These are phyloP conservation scores for Hoplostethus atlanticus DNA, from an alignment of 2,797 vertebrate genomes.

Conservation along the genomic window DNA sequence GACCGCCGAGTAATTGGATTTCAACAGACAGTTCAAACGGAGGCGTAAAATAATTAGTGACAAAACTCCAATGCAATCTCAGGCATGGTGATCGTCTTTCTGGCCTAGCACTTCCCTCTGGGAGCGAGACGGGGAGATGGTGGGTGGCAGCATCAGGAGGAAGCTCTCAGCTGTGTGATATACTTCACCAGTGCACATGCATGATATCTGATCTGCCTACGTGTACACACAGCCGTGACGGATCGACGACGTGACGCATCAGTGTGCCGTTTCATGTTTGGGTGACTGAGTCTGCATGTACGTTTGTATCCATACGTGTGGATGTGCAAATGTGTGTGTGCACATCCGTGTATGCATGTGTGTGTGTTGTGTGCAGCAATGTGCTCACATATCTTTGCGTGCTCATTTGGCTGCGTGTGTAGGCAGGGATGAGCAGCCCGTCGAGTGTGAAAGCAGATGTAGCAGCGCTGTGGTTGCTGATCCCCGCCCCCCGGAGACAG, in stretches of 20 bases:
- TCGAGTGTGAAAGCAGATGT: conserved; percentile 53
- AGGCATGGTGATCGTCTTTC: conserved; percentile 52
- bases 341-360: conserved; percentile 38
- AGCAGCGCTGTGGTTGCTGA: conserved; percentile 17
- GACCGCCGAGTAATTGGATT: conserved; percentile 81
- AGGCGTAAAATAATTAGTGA: conserved; percentile 80
- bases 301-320: background rate
- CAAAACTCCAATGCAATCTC: conserved; percentile 73
- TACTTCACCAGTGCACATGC: background rate
- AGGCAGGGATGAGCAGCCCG: conserved; percentile 37
- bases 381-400: too few species aligned
- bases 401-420: conserved; percentile 1
- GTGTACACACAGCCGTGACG: background rate
- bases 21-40: conserved; percentile 81
- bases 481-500: conserved; percentile 50
- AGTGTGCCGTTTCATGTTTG: background rate
- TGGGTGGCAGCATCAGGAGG: background rate
- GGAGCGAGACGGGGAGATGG: conserved; percentile 1
- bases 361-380: background rate
- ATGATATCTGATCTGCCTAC: conserved; percentile 12
- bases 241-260: background rate
- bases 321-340: conserved; percentile 5
- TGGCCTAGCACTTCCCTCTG: conserved; percentile 39
- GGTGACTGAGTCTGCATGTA: conserved; percentile 1
- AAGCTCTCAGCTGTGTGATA: background rate